Evolutionary conservation across 2,113 vertebrate genomes (phyloP).

Genomic region (Lates calcarifer): DNA sequence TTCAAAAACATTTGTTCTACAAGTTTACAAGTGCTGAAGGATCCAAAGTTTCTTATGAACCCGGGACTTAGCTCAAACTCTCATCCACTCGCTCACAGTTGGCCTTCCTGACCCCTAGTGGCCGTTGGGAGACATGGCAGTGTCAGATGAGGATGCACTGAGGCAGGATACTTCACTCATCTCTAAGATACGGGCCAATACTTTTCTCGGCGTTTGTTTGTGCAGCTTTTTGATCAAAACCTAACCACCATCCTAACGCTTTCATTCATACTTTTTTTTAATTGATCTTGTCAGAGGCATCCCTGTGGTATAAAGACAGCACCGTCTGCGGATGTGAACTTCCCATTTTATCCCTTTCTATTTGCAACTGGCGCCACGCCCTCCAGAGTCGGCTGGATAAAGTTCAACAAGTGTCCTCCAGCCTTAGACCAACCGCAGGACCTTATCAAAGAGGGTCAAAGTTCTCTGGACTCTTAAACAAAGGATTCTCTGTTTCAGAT

Average conservation of each 20-base stretch:
- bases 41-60: background rate
- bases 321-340: slow-evolving; percentile 17
- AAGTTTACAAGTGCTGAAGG: background rate
- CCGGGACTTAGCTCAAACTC: background rate
- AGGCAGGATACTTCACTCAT: background rate
- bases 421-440: slow-evolving; percentile 30
- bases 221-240: background rate
- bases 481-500: background rate
- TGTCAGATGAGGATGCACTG: too few relatives aligned
- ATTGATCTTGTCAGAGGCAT: background rate
- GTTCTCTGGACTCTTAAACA: background rate
- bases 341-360: slow-evolving; percentile 46
- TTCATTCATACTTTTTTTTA: background rate
- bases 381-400: slow-evolving; percentile 12
- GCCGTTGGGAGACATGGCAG: background rate
- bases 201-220: background rate
- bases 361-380: slow-evolving; percentile 63
- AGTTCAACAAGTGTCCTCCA: slow-evolving; percentile 38
- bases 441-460: background rate
- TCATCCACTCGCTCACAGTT: background rate
- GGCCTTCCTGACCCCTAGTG: slow-evolving; percentile 39
- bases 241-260: too few relatives aligned
- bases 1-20: background rate
- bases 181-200: too few relatives aligned
- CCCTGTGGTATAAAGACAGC: background rate